Evolutionary conservation across 2,888 invertebrate genomes (phyloP).

Genomic region (Romanomermis culicivorax): DNA sequence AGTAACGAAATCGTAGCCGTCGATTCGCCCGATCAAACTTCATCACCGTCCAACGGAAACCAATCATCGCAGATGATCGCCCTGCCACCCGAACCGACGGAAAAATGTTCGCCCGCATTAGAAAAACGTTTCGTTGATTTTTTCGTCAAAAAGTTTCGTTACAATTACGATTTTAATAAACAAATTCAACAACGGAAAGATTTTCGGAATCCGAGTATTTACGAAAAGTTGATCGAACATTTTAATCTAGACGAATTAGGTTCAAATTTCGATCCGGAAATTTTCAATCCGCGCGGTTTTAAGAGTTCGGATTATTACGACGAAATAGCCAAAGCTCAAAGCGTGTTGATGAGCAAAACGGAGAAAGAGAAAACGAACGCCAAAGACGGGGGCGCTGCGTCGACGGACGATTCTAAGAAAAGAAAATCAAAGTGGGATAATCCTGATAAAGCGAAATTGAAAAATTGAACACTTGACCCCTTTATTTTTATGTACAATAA

Average conservation of each 20-base stretch:
- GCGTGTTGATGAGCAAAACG: slow-evolving; percentile 67
- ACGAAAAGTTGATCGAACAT: slow-evolving; percentile 80
- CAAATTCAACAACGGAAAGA: slow-evolving; percentile 73
- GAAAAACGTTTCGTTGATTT: background rate
- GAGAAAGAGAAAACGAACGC: slow-evolving; percentile 47
- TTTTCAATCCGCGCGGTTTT: slow-evolving; percentile 80
- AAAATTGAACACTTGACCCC: no score
- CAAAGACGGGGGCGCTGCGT: background rate
- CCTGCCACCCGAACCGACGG: background rate
- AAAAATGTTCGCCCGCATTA: background rate
- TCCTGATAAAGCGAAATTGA: no score
- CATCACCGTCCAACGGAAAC: background rate
- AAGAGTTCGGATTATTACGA: slow-evolving; percentile 77
- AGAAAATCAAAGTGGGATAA: slow-evolving; percentile 3
- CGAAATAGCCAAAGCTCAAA: slow-evolving; percentile 67
- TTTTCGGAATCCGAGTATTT: slow-evolving; percentile 88
- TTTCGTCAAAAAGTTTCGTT: background rate
- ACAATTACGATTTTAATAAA: slow-evolving; percentile 51
- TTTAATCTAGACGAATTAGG: slow-evolving; percentile 87
- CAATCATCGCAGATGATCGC: no score
- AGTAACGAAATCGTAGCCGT: background rate
- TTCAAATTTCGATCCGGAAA: slow-evolving; percentile 58
- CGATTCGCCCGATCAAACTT: background rate
- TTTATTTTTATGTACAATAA: no score
- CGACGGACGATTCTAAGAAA: background rate